Base-by-base conservation (phyloP, 2,888 invertebrate genomes). In the Polydrusus tereticollis region DNA sequence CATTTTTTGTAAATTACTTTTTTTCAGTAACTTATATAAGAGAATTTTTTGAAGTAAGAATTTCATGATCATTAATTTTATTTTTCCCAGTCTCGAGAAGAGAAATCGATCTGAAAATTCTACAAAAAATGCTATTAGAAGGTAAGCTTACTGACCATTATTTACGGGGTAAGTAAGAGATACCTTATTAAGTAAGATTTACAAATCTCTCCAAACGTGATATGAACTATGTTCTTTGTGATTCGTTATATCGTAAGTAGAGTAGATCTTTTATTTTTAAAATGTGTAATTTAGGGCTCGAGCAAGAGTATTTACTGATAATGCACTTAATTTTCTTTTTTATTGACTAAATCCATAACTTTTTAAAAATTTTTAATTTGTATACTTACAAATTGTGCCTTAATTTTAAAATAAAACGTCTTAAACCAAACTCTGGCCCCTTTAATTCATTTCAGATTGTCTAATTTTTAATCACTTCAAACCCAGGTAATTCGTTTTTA, bases 141-240 rank as follows among this genome's bases (percentile, higher is more conserved):
- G 33, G 47, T 29, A 47, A 62, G 33, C 45, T 62, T 60, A 20
- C 29, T 60, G 26, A 45, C 52, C n/a, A 16, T 6, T 52, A 29
- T 29, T 16, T n/a, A 12, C 57, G 23, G 43, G 41, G 29, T 45
- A 60, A 45, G 18, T 60, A 26, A 45, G 18, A 41, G 12, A 29
- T 60, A 45, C 23, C 60, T 60, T 10, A 16, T 5, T 14, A 60
- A 45, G 45, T 68, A 68, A 57, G 57, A 63, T 57, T 69, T 57
- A 63, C 72, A 74, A 57, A 67, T 73, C 36, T 71, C 67, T 69
- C 63, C 70, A 79, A 80, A 77, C 82, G 84, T 84, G 84, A 85
- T 84, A 83, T 72, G 68, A 75, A 72, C 69, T 66, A 69, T 81
- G 79, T 82, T 82, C 79, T 82, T 83, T 84, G 83, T 84, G 84